phyloP scores from a whole-genome alignment of 2,113 vertebrate species.

The Oxyura jamaicensis region DNA sequence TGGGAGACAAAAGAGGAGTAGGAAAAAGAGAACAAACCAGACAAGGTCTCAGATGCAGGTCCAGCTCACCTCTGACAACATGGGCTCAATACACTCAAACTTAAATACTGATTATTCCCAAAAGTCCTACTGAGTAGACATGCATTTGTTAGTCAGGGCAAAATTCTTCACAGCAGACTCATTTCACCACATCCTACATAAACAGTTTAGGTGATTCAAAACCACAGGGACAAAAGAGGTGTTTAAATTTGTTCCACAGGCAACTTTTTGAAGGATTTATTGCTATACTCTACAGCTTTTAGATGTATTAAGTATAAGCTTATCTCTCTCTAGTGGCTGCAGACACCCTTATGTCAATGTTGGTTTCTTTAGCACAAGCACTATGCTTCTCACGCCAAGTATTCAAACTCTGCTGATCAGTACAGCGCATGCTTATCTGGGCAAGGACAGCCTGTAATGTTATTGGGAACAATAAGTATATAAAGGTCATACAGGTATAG shows the following conservation, averaged over 20 bases:
- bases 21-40: background rate
- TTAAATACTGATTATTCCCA: background rate
- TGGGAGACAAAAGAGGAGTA: background rate
- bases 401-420: background rate
- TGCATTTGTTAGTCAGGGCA: background rate
- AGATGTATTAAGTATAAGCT: background rate
- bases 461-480: background rate
- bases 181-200: background rate
- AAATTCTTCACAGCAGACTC: background rate
- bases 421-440: background rate
- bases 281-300: background rate
- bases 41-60: background rate
- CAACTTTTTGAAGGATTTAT: background rate
- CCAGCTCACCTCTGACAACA: background rate
- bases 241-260: background rate
- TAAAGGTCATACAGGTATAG: background rate
- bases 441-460: background rate
- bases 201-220: background rate
- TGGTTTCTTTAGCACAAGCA: background rate
- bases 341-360: background rate
- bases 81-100: background rate
- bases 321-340: background rate
- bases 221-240: background rate
- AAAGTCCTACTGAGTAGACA: background rate
- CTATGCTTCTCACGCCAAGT: background rate